Percentiles rank a stretch among this genome's conserved stretches.
Evolutionary conservation across 2,888 invertebrate genomes (phyloP).

Genomic region (Sesia bembeciformis): DNA sequence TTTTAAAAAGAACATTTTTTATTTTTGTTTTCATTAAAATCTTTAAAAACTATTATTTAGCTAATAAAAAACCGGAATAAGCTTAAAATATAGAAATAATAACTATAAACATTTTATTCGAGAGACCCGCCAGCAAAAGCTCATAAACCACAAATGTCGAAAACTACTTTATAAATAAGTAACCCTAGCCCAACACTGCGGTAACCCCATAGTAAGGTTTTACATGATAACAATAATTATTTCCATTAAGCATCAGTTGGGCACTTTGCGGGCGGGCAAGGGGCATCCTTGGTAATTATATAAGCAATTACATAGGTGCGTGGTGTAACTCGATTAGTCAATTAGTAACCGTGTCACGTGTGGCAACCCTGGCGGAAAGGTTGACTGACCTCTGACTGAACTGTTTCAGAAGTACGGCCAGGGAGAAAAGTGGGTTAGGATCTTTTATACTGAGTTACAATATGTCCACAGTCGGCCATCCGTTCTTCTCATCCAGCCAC

Average conservation of each 20-base stretch:
- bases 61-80: too few species aligned
- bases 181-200: background rate
- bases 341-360: slow-evolving; percentile 29
- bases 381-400: slow-evolving; percentile 12
- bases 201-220: background rate
- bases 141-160: background rate
- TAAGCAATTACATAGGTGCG: slow-evolving; percentile 23
- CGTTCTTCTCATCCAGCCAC: too few species aligned
- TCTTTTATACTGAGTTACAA: too few species aligned
- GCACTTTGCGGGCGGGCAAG: background rate
- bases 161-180: background rate
- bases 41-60: too few species aligned
- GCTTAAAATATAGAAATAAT: too few species aligned
- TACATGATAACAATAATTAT: background rate
- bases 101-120: too few species aligned
- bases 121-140: too few species aligned
- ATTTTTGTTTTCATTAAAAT: too few species aligned
- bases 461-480: too few species aligned
- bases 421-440: background rate
- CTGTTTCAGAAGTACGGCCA: background rate
- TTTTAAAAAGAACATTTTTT: too few species aligned
- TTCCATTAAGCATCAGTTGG: background rate
- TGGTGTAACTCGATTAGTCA: slow-evolving; percentile 26
- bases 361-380: slow-evolving; percentile 11
- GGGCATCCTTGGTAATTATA: slow-evolving; percentile 21